Conservation (phyloP, 2,797 vertebrate genomes). For the Poecilia velifera region DNA sequence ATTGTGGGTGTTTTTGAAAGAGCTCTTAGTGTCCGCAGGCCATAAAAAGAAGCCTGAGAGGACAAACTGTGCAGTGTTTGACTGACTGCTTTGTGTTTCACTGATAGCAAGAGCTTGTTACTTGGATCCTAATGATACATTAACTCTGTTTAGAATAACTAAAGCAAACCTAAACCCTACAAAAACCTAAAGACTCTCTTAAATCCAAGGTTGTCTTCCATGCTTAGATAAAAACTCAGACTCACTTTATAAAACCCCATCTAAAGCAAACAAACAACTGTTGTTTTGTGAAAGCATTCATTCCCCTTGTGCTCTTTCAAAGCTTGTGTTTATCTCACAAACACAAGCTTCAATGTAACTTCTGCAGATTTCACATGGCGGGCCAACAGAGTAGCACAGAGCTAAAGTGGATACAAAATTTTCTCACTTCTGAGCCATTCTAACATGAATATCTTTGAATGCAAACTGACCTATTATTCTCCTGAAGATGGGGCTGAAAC, state of each 20-base stretch:
- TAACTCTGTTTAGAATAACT: constrained; percentile 1
- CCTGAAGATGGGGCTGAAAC: too few species aligned
- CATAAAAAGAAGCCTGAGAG: constrained; percentile 9
- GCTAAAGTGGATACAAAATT: not conserved
- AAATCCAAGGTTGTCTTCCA: not conserved
- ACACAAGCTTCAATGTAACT: not conserved
- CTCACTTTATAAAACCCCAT: not conserved
- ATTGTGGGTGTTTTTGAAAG: constrained; percentile 39
- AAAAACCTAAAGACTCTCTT: not conserved
- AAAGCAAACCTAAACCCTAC: not conserved
- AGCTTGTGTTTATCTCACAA: not conserved
- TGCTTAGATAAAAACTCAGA: not conserved
- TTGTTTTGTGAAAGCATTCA: not conserved
- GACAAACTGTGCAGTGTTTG: constrained; percentile 45
- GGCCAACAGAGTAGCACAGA: not conserved
- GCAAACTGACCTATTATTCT: not conserved
- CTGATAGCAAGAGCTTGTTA: constrained; percentile 26
- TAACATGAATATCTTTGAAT: not conserved
- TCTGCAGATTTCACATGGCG: not conserved
- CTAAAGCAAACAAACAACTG: not conserved
- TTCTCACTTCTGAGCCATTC: not conserved
- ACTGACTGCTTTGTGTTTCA: constrained; percentile 14
- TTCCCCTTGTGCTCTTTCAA: not conserved
- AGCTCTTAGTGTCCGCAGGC: constrained; percentile 19
- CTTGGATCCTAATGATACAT: constrained; percentile 25